Conservation (phyloP, 1,140 invertebrate genomes). For the Harlomillsia oculata region DNA sequence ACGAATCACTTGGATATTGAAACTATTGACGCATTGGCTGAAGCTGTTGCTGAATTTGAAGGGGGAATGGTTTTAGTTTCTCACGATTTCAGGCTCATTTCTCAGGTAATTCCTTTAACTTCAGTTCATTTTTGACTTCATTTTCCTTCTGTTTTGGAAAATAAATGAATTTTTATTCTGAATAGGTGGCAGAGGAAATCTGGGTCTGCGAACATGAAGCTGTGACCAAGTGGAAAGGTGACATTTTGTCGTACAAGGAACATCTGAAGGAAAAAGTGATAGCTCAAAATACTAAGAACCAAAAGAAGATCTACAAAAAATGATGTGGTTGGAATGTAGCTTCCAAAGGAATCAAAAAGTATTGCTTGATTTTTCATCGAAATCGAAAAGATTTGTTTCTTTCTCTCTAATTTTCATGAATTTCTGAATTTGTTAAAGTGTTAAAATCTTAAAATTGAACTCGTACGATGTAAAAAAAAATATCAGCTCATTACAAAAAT, state of each 20-base stretch:
- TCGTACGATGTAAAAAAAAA: too few relatives aligned
- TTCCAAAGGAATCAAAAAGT: not conserved
- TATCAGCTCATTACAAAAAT: too few relatives aligned
- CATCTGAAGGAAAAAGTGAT: constrained; percentile 73
- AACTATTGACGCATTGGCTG: constrained; percentile 94
- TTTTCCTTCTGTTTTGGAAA: constrained; percentile 4
- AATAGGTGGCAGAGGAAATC: constrained; percentile 93
- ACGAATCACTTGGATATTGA: constrained; percentile 76
- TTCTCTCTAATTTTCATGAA: not conserved
- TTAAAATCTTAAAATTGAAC: too few relatives aligned
- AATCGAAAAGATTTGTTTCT: not conserved
- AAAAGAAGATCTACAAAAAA: constrained; percentile 8
- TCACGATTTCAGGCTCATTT: constrained; percentile 97
- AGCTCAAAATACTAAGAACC: not conserved
- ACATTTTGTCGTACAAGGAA: constrained; percentile 92
- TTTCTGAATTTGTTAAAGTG: not conserved
- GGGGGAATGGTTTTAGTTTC: constrained; percentile 95
- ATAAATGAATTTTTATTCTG: not conserved
- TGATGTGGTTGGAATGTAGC: not conserved
- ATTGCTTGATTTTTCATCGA: not conserved
- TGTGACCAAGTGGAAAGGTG: constrained; percentile 93
- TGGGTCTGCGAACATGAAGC: constrained; percentile 97
- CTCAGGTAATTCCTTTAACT: constrained; percentile 60
- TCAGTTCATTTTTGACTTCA: constrained; percentile 5
- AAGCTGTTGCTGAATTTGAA: constrained; percentile 95